Percentiles rank a stretch among this genome's conserved stretches.
These are phyloP conservation scores for Drosophila teissieri DNA, from an alignment of 1,140 invertebrate genomes.

Conservation along the genomic window DNA sequence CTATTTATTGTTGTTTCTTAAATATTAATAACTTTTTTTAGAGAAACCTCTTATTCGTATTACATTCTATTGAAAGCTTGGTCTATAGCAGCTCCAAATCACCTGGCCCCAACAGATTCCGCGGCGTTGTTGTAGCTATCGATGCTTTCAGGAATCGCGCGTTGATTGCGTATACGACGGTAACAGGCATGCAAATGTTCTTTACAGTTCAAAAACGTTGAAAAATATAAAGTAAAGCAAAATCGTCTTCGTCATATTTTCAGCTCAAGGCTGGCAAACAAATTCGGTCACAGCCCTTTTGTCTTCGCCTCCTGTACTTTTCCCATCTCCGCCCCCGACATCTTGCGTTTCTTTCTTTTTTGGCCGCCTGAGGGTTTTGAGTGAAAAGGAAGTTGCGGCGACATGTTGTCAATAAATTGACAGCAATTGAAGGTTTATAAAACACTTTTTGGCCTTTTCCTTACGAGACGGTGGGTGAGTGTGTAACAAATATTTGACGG, in stretches of 20 bases:
- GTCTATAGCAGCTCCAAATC: conserved; percentile 33
- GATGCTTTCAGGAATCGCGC: conserved; percentile 77
- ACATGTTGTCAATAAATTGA: conserved; percentile 83
- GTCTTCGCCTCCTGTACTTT: conserved; percentile 29
- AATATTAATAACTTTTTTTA: neutral
- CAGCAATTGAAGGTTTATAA: conserved; percentile 83
- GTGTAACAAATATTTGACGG: conserved; percentile 74
- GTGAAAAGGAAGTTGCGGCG: conserved; percentile 59
- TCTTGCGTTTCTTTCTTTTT: conserved; percentile 26
- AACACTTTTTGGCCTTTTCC: conserved; percentile 69
- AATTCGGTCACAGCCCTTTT: conserved; percentile 65
- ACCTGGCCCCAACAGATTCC: conserved; percentile 52
- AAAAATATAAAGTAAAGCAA: too few species aligned
- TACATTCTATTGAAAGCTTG: neutral
- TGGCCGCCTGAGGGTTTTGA: conserved; percentile 56
- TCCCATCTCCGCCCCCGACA: neutral
- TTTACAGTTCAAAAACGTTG: too few species aligned
- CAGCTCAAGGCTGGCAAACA: conserved; percentile 71
- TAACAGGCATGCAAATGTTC: too few species aligned
- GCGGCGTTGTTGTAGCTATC: conserved; percentile 35
- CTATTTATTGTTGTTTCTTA: too few species aligned
- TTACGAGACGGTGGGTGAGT: conserved; percentile 11
- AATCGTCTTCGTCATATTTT: conserved; percentile 59
- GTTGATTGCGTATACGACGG: conserved; percentile 78
- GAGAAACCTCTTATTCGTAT: neutral